phyloP scores from a whole-genome alignment of 2,113 vertebrate species.

The Saimiri boliviensis region DNA sequence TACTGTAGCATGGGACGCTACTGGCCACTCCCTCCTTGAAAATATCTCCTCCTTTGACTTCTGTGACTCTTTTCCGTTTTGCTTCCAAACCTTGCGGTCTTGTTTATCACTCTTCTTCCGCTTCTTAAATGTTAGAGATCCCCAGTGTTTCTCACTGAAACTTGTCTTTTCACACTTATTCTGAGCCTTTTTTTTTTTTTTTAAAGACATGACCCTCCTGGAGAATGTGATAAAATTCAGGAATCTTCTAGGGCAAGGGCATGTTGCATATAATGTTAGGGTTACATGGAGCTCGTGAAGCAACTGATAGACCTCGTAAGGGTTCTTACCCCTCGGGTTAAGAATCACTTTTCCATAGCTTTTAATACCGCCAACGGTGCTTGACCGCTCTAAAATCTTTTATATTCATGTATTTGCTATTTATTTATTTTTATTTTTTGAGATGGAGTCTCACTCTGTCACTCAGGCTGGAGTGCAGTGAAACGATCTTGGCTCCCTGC shows the following conservation, averaged over 20 bases:
- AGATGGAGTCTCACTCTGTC: too few species aligned
- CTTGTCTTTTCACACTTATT: background rate
- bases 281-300: background rate
- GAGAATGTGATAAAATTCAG: background rate
- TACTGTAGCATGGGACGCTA: background rate
- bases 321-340: background rate
- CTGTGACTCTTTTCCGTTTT: background rate
- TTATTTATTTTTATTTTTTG: too few species aligned
- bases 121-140: background rate
- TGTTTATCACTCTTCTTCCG: background rate
- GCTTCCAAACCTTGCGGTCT: background rate
- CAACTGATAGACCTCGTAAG: background rate
- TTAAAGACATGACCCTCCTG: background rate
- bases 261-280: background rate
- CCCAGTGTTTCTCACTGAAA: background rate
- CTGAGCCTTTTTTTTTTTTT: slow-evolving; percentile 35
- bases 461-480: too few species aligned
- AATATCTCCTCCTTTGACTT: background rate
- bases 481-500: too few species aligned
- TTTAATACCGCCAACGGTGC: background rate
- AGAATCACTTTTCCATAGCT: background rate
- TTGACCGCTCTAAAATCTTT: background rate
- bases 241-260: background rate
- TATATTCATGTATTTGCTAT: too few species aligned
- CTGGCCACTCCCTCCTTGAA: background rate